phyloP scores from a whole-genome alignment of 2,888 invertebrate genomes.

The Pilophorus perplexus region DNA sequence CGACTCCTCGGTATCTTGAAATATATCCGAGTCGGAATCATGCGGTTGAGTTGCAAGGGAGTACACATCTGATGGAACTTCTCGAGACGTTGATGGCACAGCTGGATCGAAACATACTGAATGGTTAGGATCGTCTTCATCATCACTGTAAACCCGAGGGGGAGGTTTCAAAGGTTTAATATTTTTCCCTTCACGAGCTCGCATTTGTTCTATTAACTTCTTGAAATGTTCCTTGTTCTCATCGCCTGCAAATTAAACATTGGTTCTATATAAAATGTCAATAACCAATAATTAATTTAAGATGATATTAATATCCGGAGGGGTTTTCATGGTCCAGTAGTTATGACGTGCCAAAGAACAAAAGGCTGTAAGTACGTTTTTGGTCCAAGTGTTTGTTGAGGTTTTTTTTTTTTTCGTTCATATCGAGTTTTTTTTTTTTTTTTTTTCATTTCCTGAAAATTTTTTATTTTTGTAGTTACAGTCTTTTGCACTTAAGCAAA shows the following conservation, averaged over 20 bases:
- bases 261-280: conserved; percentile 3
- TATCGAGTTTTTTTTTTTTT: too few relatives aligned
- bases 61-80: neutral
- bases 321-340: neutral
- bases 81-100: conserved; percentile 40
- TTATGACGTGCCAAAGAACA: too few relatives aligned
- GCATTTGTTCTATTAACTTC: conserved; percentile 52
- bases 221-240: conserved; percentile 52
- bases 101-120: conserved; percentile 25
- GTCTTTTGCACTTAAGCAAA: too few relatives aligned
- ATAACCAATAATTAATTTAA: neutral
- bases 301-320: too few relatives aligned
- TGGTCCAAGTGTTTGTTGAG: too few relatives aligned
- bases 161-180: conserved; percentile 43
- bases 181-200: conserved; percentile 48
- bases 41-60: neutral
- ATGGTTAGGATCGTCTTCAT: conserved; percentile 38
- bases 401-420: too few relatives aligned
- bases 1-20: conserved; percentile 20
- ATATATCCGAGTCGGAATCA: conserved; percentile 42
- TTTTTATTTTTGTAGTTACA: too few relatives aligned
- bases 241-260: conserved; percentile 51
- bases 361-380: neutral
- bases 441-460: too few relatives aligned
- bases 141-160: conserved; percentile 46